Conservation (phyloP, 2,113 vertebrate species). For the Lepisosteus oculatus region DNA sequence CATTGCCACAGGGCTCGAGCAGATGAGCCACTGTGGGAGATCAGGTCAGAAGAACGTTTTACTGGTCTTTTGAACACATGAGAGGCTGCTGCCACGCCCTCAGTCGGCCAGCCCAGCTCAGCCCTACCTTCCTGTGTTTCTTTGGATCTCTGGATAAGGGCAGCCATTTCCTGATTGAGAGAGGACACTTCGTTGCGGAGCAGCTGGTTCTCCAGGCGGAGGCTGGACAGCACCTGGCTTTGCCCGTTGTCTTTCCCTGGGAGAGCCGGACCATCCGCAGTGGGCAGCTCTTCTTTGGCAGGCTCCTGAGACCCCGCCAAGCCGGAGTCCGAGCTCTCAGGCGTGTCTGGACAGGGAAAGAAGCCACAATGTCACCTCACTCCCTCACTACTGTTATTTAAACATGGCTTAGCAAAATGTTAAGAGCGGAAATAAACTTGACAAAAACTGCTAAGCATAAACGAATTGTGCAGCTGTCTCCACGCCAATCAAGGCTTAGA, state of each 20-base stretch:
- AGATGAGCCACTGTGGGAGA: too few species aligned
- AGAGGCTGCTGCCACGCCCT: not conserved
- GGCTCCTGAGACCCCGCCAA: conserved; percentile 52
- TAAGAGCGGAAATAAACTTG: too few species aligned
- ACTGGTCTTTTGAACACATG: too few species aligned
- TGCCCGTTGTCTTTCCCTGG: conserved; percentile 45
- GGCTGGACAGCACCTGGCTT: conserved; percentile 85
- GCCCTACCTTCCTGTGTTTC: conserved; percentile 86
- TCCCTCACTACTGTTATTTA: too few species aligned
- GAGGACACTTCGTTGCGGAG: conserved; percentile 89
- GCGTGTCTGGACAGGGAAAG: conserved; percentile 57
- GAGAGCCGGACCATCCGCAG: conserved; percentile 44
- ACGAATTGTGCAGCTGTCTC: too few species aligned
- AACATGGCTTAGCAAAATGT: too few species aligned
- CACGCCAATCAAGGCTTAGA: too few species aligned
- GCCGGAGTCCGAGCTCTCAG: conserved; percentile 71
- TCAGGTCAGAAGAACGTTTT: too few species aligned
- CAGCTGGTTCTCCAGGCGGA: conserved; percentile 93
- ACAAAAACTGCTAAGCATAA: too few species aligned
- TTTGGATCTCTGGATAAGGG: conserved; percentile 87
- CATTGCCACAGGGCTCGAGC: too few species aligned
- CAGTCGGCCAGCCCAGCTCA: not conserved
- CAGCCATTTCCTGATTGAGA: conserved; percentile 97
- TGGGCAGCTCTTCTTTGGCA: conserved; percentile 36
- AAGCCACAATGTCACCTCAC: too few species aligned